phyloP scores from a whole-genome alignment of 2,113 vertebrate species.

The Sebastes fasciatus region DNA sequence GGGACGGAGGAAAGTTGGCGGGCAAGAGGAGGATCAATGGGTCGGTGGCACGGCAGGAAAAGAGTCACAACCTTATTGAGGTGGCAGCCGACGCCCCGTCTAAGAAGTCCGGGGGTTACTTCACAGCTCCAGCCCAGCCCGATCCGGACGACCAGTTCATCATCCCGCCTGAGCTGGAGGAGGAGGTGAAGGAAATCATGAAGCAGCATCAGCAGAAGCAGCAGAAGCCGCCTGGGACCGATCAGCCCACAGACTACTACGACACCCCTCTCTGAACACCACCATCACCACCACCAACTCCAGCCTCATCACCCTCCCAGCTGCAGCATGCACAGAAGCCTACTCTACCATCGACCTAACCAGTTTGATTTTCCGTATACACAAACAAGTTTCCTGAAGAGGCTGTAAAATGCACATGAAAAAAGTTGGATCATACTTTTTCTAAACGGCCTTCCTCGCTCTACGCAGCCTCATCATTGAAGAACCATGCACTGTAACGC shows the following conservation, averaged over 20 bases:
- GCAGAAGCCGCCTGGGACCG: constrained; percentile 85
- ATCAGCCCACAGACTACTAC: constrained; percentile 90
- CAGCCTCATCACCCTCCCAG: constrained; percentile 36
- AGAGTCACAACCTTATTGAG: constrained; percentile 97
- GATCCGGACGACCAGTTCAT: constrained; percentile 98
- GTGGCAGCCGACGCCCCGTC: constrained; percentile 91
- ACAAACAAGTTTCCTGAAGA: constrained; percentile 39
- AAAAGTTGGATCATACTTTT: constrained; percentile 49
- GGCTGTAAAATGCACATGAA: constrained; percentile 58
- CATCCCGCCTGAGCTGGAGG: constrained; percentile 97
- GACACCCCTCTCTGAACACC: constrained; percentile 93
- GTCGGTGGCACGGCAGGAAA: constrained; percentile 92
- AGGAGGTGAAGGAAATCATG: constrained; percentile 99
- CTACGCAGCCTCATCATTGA: constrained; percentile 46
- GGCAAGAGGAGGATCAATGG: constrained; percentile 90
- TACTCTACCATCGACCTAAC: background rate
- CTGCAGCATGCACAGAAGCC: constrained; percentile 41
- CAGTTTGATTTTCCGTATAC: constrained; percentile 1
- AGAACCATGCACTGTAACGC: constrained; percentile 61
- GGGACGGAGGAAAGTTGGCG: constrained; percentile 79
- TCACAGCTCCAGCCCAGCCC: constrained; percentile 94
- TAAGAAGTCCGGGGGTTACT: constrained; percentile 93
- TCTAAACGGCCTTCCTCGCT: constrained; percentile 50
- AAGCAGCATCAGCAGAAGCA: constrained; percentile 96
- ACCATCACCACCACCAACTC: background rate